Percentiles rank a stretch among this genome's conserved stretches.
Conservation (phyloP, 2,888 invertebrate species). For the Camponotus fellah region DNA sequence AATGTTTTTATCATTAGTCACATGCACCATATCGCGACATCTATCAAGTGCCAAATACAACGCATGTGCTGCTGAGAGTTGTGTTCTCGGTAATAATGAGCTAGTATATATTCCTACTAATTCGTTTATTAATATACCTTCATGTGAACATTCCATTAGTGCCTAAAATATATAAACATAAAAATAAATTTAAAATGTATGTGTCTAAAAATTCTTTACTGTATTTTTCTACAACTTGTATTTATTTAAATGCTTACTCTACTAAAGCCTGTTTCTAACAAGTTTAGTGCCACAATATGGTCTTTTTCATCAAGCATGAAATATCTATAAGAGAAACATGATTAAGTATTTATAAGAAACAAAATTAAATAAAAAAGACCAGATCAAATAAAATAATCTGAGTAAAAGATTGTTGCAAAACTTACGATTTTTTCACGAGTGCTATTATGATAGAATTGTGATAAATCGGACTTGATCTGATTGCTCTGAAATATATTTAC, state of each 20-base stretch:
- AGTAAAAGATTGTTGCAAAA: constrained; percentile 61
- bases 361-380: neutral
- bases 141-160: constrained; percentile 87
- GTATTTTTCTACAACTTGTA: neutral
- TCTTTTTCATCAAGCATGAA: constrained; percentile 90
- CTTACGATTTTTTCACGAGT: constrained; percentile 95
- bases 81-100: constrained; percentile 92
- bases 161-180: constrained; percentile 83
- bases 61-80: constrained; percentile 93
- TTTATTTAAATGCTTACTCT: constrained; percentile 89
- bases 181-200: constrained; percentile 1
- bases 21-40: constrained; percentile 94
- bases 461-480: constrained; percentile 92
- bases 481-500: constrained; percentile 87
- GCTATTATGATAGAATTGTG: constrained; percentile 93
- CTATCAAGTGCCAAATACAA: constrained; percentile 95
- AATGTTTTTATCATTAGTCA: constrained; percentile 94
- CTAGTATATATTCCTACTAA: constrained; percentile 93
- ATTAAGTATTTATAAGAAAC: constrained; percentile 33
- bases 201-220: neutral
- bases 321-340: constrained; percentile 89
- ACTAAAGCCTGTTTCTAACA: constrained; percentile 95
- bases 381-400: neutral
- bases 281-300: constrained; percentile 92
- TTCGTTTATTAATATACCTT: constrained; percentile 88